A percentile compares a stretch with the other conserved stretches of the same genome.
phyloP scores from a whole-genome alignment of 2,888 invertebrate species.

The Parthenolecanium corni region DNA sequence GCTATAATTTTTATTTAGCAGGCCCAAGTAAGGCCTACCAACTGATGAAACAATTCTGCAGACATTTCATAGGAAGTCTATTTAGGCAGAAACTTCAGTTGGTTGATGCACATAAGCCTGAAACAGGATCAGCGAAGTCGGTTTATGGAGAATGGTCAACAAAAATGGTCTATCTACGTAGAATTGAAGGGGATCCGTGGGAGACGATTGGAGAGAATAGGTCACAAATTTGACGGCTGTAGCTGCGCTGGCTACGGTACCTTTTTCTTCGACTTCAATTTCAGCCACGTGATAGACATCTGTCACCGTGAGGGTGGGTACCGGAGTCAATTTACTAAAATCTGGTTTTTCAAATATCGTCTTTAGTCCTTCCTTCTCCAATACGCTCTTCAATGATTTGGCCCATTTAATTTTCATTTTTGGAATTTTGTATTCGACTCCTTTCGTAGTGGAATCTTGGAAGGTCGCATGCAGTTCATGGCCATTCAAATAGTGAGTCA shows the following conservation, averaged over 20 bases:
- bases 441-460: not conserved
- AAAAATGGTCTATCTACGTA: conserved; percentile 41
- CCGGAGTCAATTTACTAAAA: conserved; percentile 39
- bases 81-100: not conserved
- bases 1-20: too few species aligned
- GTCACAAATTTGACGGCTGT: conserved; percentile 36
- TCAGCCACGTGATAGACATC: conserved; percentile 43
- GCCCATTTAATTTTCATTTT: conserved; percentile 37
- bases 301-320: conserved; percentile 30
- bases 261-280: conserved; percentile 42
- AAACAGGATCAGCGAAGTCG: conserved; percentile 40
- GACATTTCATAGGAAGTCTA: too few species aligned
- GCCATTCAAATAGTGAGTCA: not conserved
- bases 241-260: conserved; percentile 43
- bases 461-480: not conserved
- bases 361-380: conserved; percentile 49
- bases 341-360: conserved; percentile 56
- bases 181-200: conserved; percentile 33
- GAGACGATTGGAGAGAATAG: not conserved
- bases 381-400: conserved; percentile 21
- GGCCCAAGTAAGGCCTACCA: too few species aligned
- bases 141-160: conserved; percentile 41
- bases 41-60: too few species aligned
- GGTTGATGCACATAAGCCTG: conserved; percentile 38
- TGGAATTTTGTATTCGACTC: conserved; percentile 5